A percentile compares a stretch with the other conserved stretches of the same genome.
phyloP scores from a whole-genome alignment of 2,797 vertebrate species.

The Aplochiton taeniatus region DNA sequence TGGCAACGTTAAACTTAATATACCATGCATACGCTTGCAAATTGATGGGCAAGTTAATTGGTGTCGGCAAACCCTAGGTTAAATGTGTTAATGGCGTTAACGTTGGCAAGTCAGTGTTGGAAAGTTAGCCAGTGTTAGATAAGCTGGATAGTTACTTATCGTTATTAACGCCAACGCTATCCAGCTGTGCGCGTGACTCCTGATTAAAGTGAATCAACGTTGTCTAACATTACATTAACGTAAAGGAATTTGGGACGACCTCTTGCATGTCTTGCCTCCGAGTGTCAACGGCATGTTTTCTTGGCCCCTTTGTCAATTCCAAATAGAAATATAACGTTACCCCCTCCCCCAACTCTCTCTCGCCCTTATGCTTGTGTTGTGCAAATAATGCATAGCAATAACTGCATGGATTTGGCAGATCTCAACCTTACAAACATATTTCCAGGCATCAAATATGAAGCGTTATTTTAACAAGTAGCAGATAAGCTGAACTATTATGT shows the following conservation, averaged over 20 bases:
- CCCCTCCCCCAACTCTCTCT: slow-evolving; percentile 76
- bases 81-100: no score
- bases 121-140: no score
- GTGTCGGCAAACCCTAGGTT: no score
- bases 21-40: no score
- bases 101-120: no score
- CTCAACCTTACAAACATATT: not conserved
- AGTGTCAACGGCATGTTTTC: slow-evolving; percentile 75
- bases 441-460: not conserved
- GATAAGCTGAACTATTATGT: no score
- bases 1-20: no score
- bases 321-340: slow-evolving; percentile 41
- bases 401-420: slow-evolving; percentile 59
- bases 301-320: slow-evolving; percentile 79
- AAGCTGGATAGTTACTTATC: no score
- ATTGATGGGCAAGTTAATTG: no score
- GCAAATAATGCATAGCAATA: slow-evolving; percentile 71
- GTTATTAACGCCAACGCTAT: no score
- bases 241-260: slow-evolving; percentile 3
- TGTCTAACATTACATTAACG: not conserved
- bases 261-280: slow-evolving; percentile 48
- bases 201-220: not conserved
- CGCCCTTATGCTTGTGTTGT: slow-evolving; percentile 46
- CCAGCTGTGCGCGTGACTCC: not conserved
- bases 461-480: no score